Evolutionary conservation across 2,888 invertebrate species (phyloP), one percentile per base, ranked within the genome.

Genomic region (Andricus curvator): DNA sequence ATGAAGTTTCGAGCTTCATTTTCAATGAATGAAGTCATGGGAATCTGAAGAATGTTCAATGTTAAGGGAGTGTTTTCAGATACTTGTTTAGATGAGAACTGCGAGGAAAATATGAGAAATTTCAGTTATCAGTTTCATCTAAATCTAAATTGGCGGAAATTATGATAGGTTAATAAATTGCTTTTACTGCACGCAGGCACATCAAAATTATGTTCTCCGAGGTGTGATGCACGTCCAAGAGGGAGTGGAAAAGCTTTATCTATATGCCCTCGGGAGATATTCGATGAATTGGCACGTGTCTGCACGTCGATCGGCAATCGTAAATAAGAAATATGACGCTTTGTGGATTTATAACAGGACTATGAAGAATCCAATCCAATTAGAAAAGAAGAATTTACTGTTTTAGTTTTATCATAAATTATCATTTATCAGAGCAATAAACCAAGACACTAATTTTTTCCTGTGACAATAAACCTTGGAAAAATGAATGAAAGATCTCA

Each of bases 241-340:
- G 48, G 68, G 68, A 70, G 68, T 70, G 41, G 68, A 70, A 48
- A 48, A 70, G 68, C 68, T 51, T 70, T 70, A 70, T 70, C 48
- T 70, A 51, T 70, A 51, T 70, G 48, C 48, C 68, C 68, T 48
- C 25, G 9, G 22, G 68, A 48, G 48, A 70, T 70, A 20, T 48
- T 48, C 68, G 48, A 70, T 70, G 68, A 70, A 70, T 70, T 70
- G 68, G 68, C 68, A 70, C 70, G 51, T 70, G 70, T 70, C 70
- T 70, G 70, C 51, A 70, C 70, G 70, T 70, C 70, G 70, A 70
- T 70, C 70, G 70, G 70, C 29, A 70, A 70, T 70, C 48, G 29
- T 70, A 51, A 70, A 70, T 70, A 70, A 51, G 65, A 37, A 66
- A 66, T 65, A 65, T 33, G 33, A 33, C 33, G 15, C 33, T 65